Evolutionary conservation across 2,113 vertebrate genomes (phyloP).

Genomic region (mouse (Mus musculus)): GRCm39 chr12:70443501-70444000

Average conservation of each 20-base stretch:
- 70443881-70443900: background rate
- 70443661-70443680: background rate
- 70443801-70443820: slow-evolving; percentile 25
- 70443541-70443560: slow-evolving; percentile 26
- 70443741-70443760: background rate
- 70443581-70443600: background rate
- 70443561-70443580: background rate
- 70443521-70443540: background rate
- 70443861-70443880: background rate
- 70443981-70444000: slow-evolving; percentile 53
- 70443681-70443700: background rate
- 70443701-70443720: background rate
- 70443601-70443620: background rate
- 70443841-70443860: background rate
- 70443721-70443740: background rate
- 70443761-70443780: background rate
- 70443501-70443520: background rate
- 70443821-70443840: background rate
- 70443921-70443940: slow-evolving; percentile 29
- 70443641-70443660: background rate
- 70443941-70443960: slow-evolving; percentile 40
- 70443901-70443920: slow-evolving; percentile 33
- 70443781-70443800: slow-evolving; percentile 19
- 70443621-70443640: background rate
- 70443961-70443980: slow-evolving; percentile 53